Conservation (phyloP, 2,797 vertebrate species). For the Dryobates pubescens region DNA sequence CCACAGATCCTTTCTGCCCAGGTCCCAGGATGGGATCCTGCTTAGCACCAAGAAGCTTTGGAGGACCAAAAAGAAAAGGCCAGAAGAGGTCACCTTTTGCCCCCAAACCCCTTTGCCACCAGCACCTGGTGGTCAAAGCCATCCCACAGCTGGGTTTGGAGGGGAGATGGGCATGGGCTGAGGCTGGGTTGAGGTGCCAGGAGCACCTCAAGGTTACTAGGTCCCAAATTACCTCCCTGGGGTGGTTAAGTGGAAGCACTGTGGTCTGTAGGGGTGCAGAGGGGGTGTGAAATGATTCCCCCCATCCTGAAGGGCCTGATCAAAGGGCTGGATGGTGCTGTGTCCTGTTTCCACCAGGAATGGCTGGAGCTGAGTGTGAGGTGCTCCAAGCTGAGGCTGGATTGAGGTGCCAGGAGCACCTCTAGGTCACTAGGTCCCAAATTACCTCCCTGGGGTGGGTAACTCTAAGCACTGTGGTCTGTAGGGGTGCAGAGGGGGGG, state of each 20-base stretch:
- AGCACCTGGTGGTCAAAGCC: not conserved
- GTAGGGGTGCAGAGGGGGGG: not conserved
- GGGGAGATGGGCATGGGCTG: not conserved
- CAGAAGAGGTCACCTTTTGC: not conserved
- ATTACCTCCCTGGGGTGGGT: not conserved
- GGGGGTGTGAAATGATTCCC: not conserved
- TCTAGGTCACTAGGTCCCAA: not conserved
- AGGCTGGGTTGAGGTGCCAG: not conserved
- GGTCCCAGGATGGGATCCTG: too few species aligned
- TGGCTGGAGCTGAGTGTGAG: not conserved
- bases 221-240: not conserved
- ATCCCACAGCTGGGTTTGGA: not conserved
- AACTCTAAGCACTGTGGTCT: not conserved
- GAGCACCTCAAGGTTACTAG: not conserved
- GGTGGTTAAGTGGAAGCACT: not conserved
- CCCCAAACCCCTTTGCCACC: not conserved
- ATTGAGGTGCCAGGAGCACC: not conserved
- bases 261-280: accelerated
- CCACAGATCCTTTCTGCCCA: too few species aligned
- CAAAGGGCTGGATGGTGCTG: not conserved
- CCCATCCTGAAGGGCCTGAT: not conserved
- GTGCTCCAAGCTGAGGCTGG: not conserved
- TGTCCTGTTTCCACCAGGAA: not conserved
- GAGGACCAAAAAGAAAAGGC: accelerated
- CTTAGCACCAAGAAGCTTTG: not conserved